These are phyloP conservation scores for Numenius arquata DNA, from an alignment of 2,113 vertebrate species.

Conservation along the genomic window DNA sequence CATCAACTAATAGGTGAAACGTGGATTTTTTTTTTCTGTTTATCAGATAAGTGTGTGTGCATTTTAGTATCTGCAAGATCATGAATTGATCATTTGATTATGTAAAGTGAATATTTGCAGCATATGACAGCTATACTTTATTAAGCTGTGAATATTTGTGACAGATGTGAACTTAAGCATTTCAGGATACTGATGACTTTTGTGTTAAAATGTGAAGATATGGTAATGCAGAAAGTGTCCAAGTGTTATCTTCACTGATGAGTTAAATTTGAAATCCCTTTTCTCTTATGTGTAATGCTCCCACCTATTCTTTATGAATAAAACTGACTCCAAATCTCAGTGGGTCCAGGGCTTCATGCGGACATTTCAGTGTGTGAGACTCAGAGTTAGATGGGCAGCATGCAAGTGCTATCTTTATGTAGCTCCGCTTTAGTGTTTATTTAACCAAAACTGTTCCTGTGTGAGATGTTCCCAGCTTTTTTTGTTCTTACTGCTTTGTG, in stretches of 20 bases:
- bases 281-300: background rate
- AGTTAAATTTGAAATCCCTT: background rate
- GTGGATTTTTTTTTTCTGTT: background rate
- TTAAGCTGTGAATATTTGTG: background rate
- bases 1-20: background rate
- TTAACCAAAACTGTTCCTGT: background rate
- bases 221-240: background rate
- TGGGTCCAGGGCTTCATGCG: background rate
- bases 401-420: accelerated
- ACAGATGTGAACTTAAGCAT: background rate
- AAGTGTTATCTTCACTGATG: background rate
- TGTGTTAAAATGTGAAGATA: background rate
- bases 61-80: background rate
- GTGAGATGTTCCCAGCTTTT: background rate
- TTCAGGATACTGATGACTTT: background rate
- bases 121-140: background rate
- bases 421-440: background rate
- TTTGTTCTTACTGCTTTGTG: background rate
- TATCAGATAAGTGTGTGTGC: background rate
- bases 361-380: background rate
- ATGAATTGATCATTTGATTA: background rate
- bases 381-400: background rate
- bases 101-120: background rate
- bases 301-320: background rate
- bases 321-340: background rate